phyloP scores from a whole-genome alignment of 2,888 invertebrate species.

The Noctua fimbriata region DNA sequence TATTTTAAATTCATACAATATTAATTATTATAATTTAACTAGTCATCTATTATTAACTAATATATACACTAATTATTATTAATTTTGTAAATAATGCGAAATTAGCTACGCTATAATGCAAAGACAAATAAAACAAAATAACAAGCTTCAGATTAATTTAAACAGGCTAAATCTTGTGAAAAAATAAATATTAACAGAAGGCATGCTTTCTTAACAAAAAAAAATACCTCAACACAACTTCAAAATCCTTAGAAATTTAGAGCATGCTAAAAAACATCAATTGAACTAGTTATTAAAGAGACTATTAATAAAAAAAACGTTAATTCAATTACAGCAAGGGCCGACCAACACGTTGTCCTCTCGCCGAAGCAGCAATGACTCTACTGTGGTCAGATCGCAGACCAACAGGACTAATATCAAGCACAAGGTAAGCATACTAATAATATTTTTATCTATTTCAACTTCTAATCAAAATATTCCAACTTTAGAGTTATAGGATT shows the following conservation, averaged over 20 bases:
- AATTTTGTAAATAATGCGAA: neutral
- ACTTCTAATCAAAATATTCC: neutral
- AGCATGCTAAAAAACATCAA: constrained; percentile 39
- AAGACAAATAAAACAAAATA: neutral
- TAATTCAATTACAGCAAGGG: constrained; percentile 91
- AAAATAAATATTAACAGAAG: neutral
- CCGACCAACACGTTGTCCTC: constrained; percentile 93
- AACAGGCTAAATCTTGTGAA: neutral
- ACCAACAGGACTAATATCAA: constrained; percentile 88
- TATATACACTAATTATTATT: neutral
- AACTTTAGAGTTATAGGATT: neutral
- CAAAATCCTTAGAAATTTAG: constrained; percentile 13
- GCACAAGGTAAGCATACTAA: constrained; percentile 81
- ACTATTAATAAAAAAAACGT: constrained; percentile 9
- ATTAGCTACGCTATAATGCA: neutral
- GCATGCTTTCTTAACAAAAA: constrained; percentile 8
- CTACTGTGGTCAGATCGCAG: constrained; percentile 91
- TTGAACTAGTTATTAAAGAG: neutral
- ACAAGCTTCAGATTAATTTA: neutral
- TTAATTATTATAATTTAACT: constrained; percentile 24
- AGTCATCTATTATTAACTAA: constrained; percentile 36
- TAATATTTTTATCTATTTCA: neutral
- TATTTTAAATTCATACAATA: constrained; percentile 5
- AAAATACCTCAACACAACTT: neutral
- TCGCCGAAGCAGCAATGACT: constrained; percentile 96